phyloP scores from a whole-genome alignment of 2,113 vertebrate species.

The Pseudorectes ferrugineus region DNA sequence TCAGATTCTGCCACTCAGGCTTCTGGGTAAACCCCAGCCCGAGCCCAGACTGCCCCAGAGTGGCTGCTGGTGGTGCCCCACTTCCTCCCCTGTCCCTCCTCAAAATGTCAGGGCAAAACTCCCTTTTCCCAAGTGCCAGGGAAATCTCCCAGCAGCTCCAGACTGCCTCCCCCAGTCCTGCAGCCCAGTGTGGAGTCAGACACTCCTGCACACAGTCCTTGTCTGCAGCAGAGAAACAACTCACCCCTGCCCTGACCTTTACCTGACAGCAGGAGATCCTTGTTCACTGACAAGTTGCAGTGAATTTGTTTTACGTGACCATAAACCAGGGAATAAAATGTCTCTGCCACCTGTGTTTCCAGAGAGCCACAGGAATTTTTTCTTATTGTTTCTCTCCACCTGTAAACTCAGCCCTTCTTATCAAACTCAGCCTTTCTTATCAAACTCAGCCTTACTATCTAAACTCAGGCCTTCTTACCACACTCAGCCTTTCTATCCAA shows the following conservation, averaged over 20 bases:
- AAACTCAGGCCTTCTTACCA: neutral
- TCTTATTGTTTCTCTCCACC: neutral
- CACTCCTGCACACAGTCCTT: neutral
- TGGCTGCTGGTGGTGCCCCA: neutral
- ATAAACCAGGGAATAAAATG: neutral
- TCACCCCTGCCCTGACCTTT: neutral
- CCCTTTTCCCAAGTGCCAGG: neutral
- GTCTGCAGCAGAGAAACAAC: neutral
- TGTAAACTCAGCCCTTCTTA: neutral
- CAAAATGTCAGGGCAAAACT: neutral
- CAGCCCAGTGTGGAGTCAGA: neutral
- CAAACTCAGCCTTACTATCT: neutral
- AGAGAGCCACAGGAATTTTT: neutral
- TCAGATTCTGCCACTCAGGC: neutral
- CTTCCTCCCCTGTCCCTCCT: neutral
- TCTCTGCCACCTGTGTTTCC: neutral
- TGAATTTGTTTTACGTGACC: neutral
- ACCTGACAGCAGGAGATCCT: neutral
- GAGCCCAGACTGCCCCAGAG: accelerated
- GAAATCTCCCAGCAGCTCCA: neutral
- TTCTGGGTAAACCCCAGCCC: neutral
- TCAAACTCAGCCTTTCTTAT: neutral
- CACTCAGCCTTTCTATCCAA: neutral
- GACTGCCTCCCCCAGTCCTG: accelerated
- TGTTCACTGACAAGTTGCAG: neutral